Evolutionary conservation across 1,140 invertebrate genomes (phyloP).

Genomic region (Pristionchus pacificus): DNA sequence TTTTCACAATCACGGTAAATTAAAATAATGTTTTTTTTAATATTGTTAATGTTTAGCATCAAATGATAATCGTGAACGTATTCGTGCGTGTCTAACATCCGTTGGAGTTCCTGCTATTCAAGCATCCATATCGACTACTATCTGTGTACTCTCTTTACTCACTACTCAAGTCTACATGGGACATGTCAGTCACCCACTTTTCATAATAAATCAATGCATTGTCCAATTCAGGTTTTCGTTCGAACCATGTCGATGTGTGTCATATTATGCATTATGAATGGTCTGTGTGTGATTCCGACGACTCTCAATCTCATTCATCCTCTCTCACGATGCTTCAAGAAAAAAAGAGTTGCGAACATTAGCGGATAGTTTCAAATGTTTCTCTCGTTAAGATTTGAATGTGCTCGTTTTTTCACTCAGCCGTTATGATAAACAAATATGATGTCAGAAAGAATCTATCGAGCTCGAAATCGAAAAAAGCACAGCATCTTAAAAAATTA

Average conservation of each 20-base stretch:
- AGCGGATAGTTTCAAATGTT: no score
- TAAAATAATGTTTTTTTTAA: neutral
- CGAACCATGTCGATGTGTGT: slow-evolving; percentile 54
- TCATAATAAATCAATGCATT: neutral
- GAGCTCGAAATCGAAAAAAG: no score
- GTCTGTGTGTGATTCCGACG: slow-evolving; percentile 45
- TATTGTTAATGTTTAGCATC: neutral
- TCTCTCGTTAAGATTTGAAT: no score
- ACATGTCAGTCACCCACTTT: slow-evolving; percentile 34
- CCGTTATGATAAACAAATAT: no score
- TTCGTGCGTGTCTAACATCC: slow-evolving; percentile 45
- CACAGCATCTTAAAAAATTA: no score
- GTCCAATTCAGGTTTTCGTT: slow-evolving; percentile 41
- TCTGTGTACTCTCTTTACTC: slow-evolving; percentile 48
- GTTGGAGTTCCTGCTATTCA: slow-evolving; percentile 57
- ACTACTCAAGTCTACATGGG: slow-evolving; percentile 51
- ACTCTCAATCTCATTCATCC: slow-evolving; percentile 7
- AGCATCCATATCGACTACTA: slow-evolving; percentile 46
- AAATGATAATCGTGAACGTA: slow-evolving; percentile 9
- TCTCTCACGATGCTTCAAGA: slow-evolving; percentile 10
- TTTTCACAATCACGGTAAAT: slow-evolving; percentile 60
- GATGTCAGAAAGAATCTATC: no score
- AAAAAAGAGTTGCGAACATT: neutral
- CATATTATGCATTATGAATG: slow-evolving; percentile 47
- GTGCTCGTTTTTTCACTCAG: no score